Base-by-base conservation (phyloP, 2,113 vertebrate genomes). In the Mastomys natalensis region DNA sequence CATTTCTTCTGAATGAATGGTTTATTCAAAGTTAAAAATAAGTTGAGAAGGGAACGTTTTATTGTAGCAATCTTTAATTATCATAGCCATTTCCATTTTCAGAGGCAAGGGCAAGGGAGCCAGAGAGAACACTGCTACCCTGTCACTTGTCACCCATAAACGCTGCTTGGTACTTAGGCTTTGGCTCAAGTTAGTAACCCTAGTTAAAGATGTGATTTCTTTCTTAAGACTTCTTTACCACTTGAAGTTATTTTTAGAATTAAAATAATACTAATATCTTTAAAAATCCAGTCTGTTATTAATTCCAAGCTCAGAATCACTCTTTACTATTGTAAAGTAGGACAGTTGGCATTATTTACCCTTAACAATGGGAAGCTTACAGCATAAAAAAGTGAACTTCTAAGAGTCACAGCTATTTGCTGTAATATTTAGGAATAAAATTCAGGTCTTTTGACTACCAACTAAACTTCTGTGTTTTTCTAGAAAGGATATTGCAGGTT, bases 1-100 rank as follows among this genome's bases (percentile, higher is more conserved):
- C 64, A 48, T 94, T 95, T 84, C 93, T 96, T 81, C 72, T 93
- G 76, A 86, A 92, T 93, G 76, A 86, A 92, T 84, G 43, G 62
- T 58, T 93, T 90, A 53, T 95, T 93, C 93, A 55, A 89, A 96
- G 90, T 91, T 94, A 94, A 86, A 93, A 92, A 88, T 88, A 90
- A 91, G 66, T 58, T 55, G 43, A 90, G 58, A 82, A 92, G 64
- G 66, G 86, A 78, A 87, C 66, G 60, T 60, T 87, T 96, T 58
- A 70, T 89, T 86, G 91, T 70, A 82, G 55, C 34, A 66, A 48
- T 64, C 77, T 92, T 95, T 88, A 93, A 84, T 89, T 88, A 92
- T 92, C 43, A 86, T 2, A 87, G 60, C 26, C 81, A 19, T 40
- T 73, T 70, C 64, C 64, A 66, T 74, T 85, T 92, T 45, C 48